Conservation (phyloP, 2,888 invertebrate genomes). For the Tachina fera region DNA sequence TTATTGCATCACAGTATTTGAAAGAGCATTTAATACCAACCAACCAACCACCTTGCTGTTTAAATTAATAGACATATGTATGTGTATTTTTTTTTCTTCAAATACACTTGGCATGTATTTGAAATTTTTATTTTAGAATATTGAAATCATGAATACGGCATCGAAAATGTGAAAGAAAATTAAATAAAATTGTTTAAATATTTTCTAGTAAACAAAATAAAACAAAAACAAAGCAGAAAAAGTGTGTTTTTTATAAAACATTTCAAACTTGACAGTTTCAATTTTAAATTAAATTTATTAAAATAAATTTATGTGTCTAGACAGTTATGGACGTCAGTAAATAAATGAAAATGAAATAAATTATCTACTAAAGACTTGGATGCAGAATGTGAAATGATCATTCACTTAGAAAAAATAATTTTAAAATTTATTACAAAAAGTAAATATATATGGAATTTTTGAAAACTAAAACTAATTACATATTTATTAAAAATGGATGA, state of each 20-base stretch:
- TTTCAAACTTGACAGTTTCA: slow-evolving; percentile 66
- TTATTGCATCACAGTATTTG: neutral
- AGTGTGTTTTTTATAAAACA: slow-evolving; percentile 41
- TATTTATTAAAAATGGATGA: too few species aligned
- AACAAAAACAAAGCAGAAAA: slow-evolving; percentile 10
- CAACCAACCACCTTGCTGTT: slow-evolving; percentile 47
- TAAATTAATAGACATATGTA: neutral
- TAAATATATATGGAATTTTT: too few species aligned
- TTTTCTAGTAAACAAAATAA: slow-evolving; percentile 43
- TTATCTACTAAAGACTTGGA: neutral
- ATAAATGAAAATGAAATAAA: slow-evolving; percentile 52
- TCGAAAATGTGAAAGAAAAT: slow-evolving; percentile 22
- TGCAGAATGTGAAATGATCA: slow-evolving; percentile 3
- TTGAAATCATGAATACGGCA: neutral
- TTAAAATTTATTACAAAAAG: neutral
- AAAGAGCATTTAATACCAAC: slow-evolving; percentile 19
- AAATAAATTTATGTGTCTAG: slow-evolving; percentile 63
- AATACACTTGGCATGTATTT: slow-evolving; percentile 47
- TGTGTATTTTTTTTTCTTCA: neutral
- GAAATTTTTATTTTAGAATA: slow-evolving; percentile 26
- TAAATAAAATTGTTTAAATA: slow-evolving; percentile 36
- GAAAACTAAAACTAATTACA: too few species aligned
- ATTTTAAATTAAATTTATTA: slow-evolving; percentile 53
- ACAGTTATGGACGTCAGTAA: slow-evolving; percentile 65
- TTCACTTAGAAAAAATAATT: slow-evolving; percentile 31